These are phyloP conservation scores for Zeugodacus cucurbitae DNA, from an alignment of 1,140 invertebrate species.

Conservation along the genomic window DNA sequence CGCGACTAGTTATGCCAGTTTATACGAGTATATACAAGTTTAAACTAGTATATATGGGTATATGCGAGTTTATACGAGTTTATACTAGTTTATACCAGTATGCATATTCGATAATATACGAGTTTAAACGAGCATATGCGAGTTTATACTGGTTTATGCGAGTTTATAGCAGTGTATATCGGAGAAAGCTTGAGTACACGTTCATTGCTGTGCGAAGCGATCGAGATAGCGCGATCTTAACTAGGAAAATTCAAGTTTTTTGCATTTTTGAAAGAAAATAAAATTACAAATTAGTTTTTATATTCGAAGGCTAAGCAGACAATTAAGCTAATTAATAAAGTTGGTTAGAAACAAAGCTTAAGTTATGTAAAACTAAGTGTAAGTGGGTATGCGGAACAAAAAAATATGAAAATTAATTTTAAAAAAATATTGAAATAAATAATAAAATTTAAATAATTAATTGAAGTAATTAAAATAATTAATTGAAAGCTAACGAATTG, in stretches of 20 bases:
- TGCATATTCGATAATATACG: too few species aligned
- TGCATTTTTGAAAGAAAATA: constrained; percentile 36
- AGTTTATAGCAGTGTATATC: too few species aligned
- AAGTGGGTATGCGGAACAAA: background rate
- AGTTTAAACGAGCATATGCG: background rate
- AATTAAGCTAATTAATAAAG: background rate
- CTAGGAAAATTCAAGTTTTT: constrained; percentile 31
- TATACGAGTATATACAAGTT: too few species aligned
- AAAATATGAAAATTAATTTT: background rate
- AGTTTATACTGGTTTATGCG: too few species aligned
- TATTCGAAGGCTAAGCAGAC: background rate
- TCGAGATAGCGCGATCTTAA: background rate
- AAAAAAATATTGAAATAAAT: background rate
- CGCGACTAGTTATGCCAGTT: too few species aligned
- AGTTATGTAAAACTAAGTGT: background rate
- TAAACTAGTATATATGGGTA: too few species aligned
- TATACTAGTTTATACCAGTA: too few species aligned
- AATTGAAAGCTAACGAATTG: constrained; percentile 31
- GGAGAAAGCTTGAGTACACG: background rate
- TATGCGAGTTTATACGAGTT: too few species aligned
- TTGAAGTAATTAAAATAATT: background rate
- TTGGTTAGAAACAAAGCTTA: background rate
- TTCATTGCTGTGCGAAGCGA: background rate
- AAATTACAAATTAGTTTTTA: background rate
- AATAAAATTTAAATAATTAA: background rate